Base-by-base conservation (phyloP, 2,888 invertebrate genomes). In the Brachypalpus laphriformis region DNA sequence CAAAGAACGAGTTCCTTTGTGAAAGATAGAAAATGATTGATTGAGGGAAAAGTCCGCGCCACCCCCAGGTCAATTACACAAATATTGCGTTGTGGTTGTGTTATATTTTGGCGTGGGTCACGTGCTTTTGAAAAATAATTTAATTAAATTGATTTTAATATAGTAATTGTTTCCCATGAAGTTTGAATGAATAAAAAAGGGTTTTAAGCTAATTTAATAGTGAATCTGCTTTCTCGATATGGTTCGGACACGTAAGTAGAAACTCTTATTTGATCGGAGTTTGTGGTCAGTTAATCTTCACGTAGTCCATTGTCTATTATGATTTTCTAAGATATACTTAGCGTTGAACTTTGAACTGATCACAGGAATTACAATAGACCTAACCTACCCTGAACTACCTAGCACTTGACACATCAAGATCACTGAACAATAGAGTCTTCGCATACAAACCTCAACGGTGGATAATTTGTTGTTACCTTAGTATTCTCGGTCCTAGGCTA, bases 1-100 rank as follows among this genome's bases (percentile, higher is more conserved):
- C 66, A 72, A 82, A 72, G 77, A 77, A 71, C 28, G 76, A 40
- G 20, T 61, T 65, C 18, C 42, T 63, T 76, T 82, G 11, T 47
- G 20, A 65, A 57, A 42, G 42, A 70, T 20, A 61, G 14, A 45
- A 74, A 54, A 45, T 75, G 63, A 81, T 68, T 68, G 81, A 70
- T 70, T 59, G 65, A 34, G 34, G 47, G 31, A 63, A 65, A 65
- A 11, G n/a, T 16, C 22, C 51, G 5, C 16, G 47, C 40, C 71
- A 66, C 82, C 71, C 76, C 37, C 45, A 56, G 65, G 71, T 61
- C 66, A 61, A 66, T 80, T 40, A 49, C 28, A 70, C 42, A 56
- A 11, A 31, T 65, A 65, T 59, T 72, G 34, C 51, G 49, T 51
- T 66, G 25, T 51, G 57, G 42, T 66, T 82, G 56, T 63, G 40